A percentile compares a stretch with the other conserved stretches of the same genome.
Evolutionary conservation across 1,140 invertebrate genomes (phyloP).

Genomic region (Andrena cerasifolii): DNA sequence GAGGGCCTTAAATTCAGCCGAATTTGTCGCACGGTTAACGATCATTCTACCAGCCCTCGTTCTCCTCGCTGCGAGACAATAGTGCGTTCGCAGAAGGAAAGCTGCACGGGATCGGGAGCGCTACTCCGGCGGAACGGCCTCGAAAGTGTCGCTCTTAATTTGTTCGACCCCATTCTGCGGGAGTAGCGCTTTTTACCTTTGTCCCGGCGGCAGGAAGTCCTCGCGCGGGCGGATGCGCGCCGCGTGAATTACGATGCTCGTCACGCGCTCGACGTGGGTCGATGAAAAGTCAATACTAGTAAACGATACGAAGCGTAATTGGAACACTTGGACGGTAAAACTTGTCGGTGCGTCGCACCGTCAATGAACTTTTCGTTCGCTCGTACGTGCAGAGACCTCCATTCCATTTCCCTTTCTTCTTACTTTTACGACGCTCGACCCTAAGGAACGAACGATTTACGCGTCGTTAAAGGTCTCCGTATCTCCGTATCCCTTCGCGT

Average conservation of each 20-base stretch:
- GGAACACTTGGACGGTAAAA: constrained; percentile 40
- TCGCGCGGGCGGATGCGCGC: not conserved
- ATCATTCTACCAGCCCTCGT: too few species aligned
- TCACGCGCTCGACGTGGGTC: constrained; percentile 1
- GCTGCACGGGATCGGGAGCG: not conserved
- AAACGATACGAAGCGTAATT: constrained; percentile 32
- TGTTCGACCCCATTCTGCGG: not conserved
- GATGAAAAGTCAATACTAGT: constrained; percentile 28
- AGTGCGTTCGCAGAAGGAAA: not conserved
- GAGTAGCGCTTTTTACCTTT: not conserved
- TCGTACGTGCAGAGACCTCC: too few species aligned
- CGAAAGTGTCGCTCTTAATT: constrained; percentile 8
- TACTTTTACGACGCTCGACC: too few species aligned
- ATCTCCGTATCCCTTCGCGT: too few species aligned
- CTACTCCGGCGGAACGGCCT: not conserved
- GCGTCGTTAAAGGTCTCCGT: too few species aligned
- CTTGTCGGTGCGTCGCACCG: not conserved
- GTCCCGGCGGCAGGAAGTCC: not conserved
- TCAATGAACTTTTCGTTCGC: constrained; percentile 24
- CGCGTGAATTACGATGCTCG: not conserved
- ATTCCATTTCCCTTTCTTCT: too few species aligned
- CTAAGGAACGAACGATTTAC: too few species aligned
- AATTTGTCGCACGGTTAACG: not conserved
- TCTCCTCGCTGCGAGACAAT: not conserved
- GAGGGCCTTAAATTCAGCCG: too few species aligned